Conservation (phyloP, 2,113 vertebrate species). For the Dunckerocampus dactyliophorus region DNA sequence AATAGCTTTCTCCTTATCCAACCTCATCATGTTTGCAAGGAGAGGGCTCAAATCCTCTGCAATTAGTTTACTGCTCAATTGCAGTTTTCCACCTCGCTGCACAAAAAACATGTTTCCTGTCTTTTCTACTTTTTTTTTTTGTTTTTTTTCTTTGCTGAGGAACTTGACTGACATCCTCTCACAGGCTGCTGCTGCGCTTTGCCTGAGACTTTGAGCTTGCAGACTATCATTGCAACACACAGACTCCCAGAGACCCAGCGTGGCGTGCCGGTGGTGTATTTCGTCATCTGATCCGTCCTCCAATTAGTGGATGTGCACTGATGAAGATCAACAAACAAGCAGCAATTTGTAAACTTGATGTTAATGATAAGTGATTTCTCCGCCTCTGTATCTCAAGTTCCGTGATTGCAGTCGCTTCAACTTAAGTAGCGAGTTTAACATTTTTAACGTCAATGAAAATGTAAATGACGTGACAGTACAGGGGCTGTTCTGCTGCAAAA, state of each 20-base stretch:
- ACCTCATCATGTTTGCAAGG: conserved; percentile 26
- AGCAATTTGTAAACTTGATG: neutral
- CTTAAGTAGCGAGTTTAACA: too few species aligned
- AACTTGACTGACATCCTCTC: conserved; percentile 9
- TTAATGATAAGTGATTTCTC: too few species aligned
- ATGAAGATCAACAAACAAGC: neutral
- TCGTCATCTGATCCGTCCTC: neutral
- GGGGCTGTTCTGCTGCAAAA: too few species aligned
- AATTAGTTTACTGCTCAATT: conserved; percentile 22
- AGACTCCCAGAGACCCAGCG: neutral
- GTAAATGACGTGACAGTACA: too few species aligned
- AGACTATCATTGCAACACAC: neutral
- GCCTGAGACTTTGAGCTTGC: neutral
- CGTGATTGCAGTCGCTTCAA: too few species aligned
- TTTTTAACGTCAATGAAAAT: too few species aligned
- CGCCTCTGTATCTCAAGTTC: too few species aligned
- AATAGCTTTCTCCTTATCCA: conserved; percentile 34
- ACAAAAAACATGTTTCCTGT: conserved; percentile 3
- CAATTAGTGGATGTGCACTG: neutral
- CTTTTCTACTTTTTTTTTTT: neutral
- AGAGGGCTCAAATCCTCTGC: conserved; percentile 9
- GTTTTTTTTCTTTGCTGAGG: neutral
- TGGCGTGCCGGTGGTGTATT: too few species aligned
- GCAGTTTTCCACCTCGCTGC: conserved; percentile 11
- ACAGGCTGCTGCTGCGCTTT: neutral